Evolutionary conservation across 2,113 vertebrate genomes (phyloP), one percentile per base, ranked within the genome.

Genomic region (Panurus biarmicus): DNA sequence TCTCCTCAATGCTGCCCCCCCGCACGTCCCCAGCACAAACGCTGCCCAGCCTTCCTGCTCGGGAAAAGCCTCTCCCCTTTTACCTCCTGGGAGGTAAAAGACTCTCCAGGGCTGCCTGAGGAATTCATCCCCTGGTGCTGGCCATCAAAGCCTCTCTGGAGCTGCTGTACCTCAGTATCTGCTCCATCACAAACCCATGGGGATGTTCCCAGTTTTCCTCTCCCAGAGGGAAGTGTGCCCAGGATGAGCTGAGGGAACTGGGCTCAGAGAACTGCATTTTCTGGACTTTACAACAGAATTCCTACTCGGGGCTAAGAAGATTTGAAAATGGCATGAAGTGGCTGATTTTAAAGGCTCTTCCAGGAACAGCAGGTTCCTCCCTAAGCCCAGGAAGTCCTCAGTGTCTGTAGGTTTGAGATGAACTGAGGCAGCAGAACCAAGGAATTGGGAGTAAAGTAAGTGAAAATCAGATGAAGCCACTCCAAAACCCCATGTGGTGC

Each of bases 401-500:
- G 6, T n/a, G 19, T 6, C 24, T 40, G 61, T 1, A 48, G 42
- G 21, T 6, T 11, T 6, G 53, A 60, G 26, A 33, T 0, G 0
- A 62, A 57, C 40, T 19, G 18, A 50, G 17, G 47, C 15, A 65
- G 45, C 28, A 58, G 60, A 50, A 48, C 17, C 13, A 29, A 14
- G 42, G 62, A 58, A 78, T 0, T 18, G 2, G 5, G 20, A 65
- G 40, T 2, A n/a, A 78, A 71, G 0, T 2, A 18, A 89, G 16
- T 23, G 8, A 35, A 82, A 92, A 67, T 6, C 24, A 36, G 24
- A 51, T 5, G 38, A 60, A 90, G 40, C 14, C 7, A 26, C 22
- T 11, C 53, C 11, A 11, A 33, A 44, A 4, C 11, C 58, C 29
- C 11, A 44, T 12, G 0, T 6, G 3, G 56, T 11, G 11, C 7